Conservation (phyloP, 2,797 vertebrate genomes). For the Valencia hispanica region DNA sequence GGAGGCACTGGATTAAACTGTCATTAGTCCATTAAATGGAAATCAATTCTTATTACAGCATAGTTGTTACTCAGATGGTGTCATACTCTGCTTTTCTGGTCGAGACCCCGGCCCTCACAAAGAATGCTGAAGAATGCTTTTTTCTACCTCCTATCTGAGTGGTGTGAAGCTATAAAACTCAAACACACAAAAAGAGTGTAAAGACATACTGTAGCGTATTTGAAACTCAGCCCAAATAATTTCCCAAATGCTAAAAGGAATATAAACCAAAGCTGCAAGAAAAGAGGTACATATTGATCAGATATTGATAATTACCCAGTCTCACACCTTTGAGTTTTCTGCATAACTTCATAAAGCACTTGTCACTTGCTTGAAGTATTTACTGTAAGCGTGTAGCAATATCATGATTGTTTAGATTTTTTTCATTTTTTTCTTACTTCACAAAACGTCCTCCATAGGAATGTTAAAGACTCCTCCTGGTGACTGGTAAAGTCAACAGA, state of each 20-base stretch:
- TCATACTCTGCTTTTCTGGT: slow-evolving; percentile 8
- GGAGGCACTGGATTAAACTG: slow-evolving; percentile 2
- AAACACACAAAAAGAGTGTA: neutral
- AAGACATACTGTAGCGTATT: neutral
- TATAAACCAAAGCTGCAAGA: neutral
- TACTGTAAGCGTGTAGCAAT: neutral
- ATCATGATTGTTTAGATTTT: neutral
- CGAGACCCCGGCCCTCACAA: neutral
- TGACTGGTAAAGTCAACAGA: too few relatives aligned
- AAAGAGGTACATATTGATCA: neutral
- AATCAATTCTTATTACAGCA: neutral
- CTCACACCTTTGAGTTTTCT: neutral
- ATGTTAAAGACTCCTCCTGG: neutral
- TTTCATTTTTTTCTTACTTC: neutral
- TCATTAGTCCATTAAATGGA: slow-evolving; percentile 10
- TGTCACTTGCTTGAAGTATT: neutral
- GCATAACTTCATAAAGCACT: neutral
- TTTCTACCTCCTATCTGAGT: neutral
- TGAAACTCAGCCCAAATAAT: neutral
- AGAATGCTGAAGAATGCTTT: neutral
- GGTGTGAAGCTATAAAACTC: neutral
- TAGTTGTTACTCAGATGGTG: neutral
- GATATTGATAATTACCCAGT: neutral
- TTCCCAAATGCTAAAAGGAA: neutral
- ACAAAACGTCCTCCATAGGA: neutral